These are phyloP conservation scores for Drosophila pruinosa DNA, from an alignment of 1,140 invertebrate genomes.

Conservation along the genomic window DNA sequence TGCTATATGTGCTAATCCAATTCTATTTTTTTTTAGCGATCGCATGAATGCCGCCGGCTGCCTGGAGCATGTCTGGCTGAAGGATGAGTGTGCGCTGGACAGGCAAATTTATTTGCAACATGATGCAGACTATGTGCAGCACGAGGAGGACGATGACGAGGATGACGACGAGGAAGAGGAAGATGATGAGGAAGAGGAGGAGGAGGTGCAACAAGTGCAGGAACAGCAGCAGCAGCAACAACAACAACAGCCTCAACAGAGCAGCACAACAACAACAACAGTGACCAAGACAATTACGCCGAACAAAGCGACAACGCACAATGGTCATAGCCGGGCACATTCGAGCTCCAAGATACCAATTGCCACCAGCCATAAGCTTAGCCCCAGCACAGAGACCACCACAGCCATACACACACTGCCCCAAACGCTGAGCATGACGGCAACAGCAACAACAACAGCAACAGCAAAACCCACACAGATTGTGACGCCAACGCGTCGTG, in stretches of 20 bases:
- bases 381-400: slow-evolving; percentile 50
- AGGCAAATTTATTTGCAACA: slow-evolving; percentile 74
- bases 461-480: slow-evolving; percentile 59
- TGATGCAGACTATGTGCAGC: slow-evolving; percentile 63
- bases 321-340: slow-evolving; percentile 30
- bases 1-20: slow-evolving; percentile 3
- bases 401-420: slow-evolving; percentile 64
- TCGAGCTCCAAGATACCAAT: slow-evolving; percentile 17
- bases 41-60: slow-evolving; percentile 86
- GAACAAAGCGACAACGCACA: slow-evolving; percentile 41
- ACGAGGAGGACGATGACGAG: slow-evolving; percentile 47
- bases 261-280: slow-evolving; percentile 25
- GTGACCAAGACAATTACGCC: slow-evolving; percentile 13
- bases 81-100: slow-evolving; percentile 76
- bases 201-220: slow-evolving; percentile 25
- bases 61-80: slow-evolving; percentile 86
- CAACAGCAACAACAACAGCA: background rate
- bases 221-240: slow-evolving; percentile 29
- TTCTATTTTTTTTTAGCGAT: slow-evolving; percentile 82
- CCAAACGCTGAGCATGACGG: slow-evolving; percentile 20
- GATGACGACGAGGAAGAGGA: slow-evolving; percentile 46
- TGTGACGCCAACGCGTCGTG: slow-evolving; percentile 67
- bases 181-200: slow-evolving; percentile 34
- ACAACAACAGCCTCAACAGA: slow-evolving; percentile 23
- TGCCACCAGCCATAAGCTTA: slow-evolving; percentile 38